phyloP scores from a whole-genome alignment of 1,140 invertebrate species.

The Sycophila sp. region DNA sequence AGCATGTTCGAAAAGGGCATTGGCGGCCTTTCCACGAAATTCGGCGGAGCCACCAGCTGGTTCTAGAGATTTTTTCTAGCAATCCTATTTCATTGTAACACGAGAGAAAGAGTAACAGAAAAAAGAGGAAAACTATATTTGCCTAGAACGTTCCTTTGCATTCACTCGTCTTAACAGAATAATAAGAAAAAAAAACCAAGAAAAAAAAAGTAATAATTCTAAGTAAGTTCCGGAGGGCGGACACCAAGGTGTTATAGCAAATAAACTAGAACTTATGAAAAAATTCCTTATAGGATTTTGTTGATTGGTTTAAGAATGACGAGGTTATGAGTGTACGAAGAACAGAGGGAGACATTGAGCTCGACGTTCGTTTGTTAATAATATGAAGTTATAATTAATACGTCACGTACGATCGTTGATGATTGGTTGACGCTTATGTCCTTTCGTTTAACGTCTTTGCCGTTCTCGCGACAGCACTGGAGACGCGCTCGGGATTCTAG shows the following conservation, averaged over 20 bases:
- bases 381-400: background rate
- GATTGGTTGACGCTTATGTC: constrained; percentile 34
- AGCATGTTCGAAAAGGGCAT: constrained; percentile 86
- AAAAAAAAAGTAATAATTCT: constrained; percentile 32
- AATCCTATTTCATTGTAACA: background rate
- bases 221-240: constrained; percentile 11
- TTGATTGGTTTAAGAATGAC: background rate
- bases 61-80: constrained; percentile 65
- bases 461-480: constrained; percentile 36
- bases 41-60: constrained; percentile 77
- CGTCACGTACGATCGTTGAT: constrained; percentile 26
- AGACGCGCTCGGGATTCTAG: no score
- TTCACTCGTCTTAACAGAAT: constrained; percentile 43
- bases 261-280: constrained; percentile 21
- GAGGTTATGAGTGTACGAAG: background rate
- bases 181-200: constrained; percentile 15
- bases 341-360: background rate
- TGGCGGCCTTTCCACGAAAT: constrained; percentile 82
- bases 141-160: constrained; percentile 53
- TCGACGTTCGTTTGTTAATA: constrained; percentile 9
- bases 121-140: constrained; percentile 29
- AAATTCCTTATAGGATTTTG: constrained; percentile 5
- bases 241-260: constrained; percentile 19
- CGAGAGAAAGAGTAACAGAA: background rate
- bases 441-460: constrained; percentile 23